Evolutionary conservation across 1,140 invertebrate species (phyloP), one percentile per base, ranked within the genome.

Genomic region (Drosophila pruinosa): DNA sequence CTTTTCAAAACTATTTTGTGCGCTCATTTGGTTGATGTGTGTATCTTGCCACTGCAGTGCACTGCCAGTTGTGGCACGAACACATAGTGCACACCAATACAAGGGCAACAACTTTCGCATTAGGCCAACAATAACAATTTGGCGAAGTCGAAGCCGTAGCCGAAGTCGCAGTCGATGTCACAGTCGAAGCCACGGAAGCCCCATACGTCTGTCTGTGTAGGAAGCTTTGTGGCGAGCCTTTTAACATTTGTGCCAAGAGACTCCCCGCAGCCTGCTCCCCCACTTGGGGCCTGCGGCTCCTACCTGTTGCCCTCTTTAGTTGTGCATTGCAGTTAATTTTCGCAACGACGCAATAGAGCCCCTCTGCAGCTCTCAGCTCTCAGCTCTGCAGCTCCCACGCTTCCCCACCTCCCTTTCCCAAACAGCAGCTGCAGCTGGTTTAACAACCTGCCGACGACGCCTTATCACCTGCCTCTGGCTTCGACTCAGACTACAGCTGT

Each of bases 31-130:
- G 52, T 65, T 53, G 64, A 12, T 8, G 19, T 61, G 74, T 88
- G 73, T 71, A 24, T 19, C 56, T 81, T 86, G 78, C 63, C 65
- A 74, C 48, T n/a, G n/a, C n/a, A n/a, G n/a, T n/a, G n/a, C n/a
- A n/a, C n/a, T 86, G 78, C 78, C 63, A 82, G 74, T 88, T 86
- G 81, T 81, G 74, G 82, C 81, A 81, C 65, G 58, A 77, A 68
- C 73, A 85, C 56, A 56, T 52, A 62, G 59, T 41, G 59, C 48
- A 74, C 82, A 88, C 82, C 63, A 86, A 86, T 63, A 89, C 85
- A 89, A 89, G 85, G 85, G 85, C 85, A 89, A 89, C 85, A 89
- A 89, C 85, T 89, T 89, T 89, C 86, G 85, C 78, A 85, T 89
- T 85, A 85, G 80, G 76, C 80, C 80, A 85, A 61, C 38, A 61